A percentile compares a stretch with the other conserved stretches of the same genome.
These are phyloP conservation scores for Podilymbus podiceps DNA, from an alignment of 2,113 vertebrate genomes.

Conservation along the genomic window DNA sequence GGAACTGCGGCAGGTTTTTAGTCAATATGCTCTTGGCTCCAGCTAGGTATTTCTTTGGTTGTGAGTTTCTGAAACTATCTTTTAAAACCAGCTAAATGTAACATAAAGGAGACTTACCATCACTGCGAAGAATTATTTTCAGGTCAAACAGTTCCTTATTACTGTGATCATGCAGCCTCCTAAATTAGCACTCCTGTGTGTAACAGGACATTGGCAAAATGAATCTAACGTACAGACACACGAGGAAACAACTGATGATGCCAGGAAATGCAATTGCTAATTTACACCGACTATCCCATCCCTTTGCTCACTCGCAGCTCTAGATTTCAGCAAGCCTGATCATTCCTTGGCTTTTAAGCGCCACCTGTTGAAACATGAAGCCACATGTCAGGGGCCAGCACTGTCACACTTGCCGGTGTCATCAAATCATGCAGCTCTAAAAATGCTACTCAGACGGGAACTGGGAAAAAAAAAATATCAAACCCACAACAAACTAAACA, in stretches of 20 bases:
- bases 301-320: not conserved
- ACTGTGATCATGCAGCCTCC: not conserved
- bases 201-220: not conserved
- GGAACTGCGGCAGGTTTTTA: not conserved
- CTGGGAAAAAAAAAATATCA: not conserved
- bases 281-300: fast-evolving
- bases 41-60: not conserved
- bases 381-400: not conserved
- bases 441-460: fast-evolving
- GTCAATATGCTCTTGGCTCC: not conserved
- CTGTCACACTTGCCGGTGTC: not conserved
- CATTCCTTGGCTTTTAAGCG: not conserved
- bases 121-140: not conserved
- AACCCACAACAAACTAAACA: not conserved
- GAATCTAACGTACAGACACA: not conserved
- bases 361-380: not conserved
- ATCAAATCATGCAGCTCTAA: not conserved
- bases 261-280: not conserved
- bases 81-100: not conserved
- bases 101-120: not conserved
- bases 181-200: not conserved
- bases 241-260: not conserved
- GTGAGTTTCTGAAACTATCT: not conserved
- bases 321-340: fast-evolving
- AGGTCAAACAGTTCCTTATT: not conserved